Percentiles rank a stretch among this genome's conserved stretches.
These are phyloP conservation scores for Germaria angustata DNA, from an alignment of 2,888 invertebrate species.

Conservation along the genomic window DNA sequence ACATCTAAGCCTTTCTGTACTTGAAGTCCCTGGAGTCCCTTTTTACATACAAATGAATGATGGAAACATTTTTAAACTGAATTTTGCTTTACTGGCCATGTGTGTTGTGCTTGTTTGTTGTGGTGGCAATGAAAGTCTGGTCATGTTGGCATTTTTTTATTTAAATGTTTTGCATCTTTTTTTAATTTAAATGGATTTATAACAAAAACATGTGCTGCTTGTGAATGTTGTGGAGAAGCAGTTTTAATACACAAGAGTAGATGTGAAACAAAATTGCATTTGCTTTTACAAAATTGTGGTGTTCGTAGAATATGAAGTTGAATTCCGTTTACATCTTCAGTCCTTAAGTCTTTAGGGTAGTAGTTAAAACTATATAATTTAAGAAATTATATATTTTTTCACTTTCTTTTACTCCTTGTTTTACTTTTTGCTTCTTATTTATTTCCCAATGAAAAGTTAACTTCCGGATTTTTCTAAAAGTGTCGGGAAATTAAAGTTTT, in stretches of 20 bases:
- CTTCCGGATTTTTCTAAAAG: background rate
- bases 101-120: background rate
- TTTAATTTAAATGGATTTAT: slow-evolving; percentile 10
- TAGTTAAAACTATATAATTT: no score
- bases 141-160: slow-evolving; percentile 23
- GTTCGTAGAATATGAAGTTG: no score
- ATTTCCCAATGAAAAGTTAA: no score
- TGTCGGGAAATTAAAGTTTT: background rate
- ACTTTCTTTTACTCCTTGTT: no score
- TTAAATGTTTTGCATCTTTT: background rate
- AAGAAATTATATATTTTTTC: no score
- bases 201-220: slow-evolving; percentile 35
- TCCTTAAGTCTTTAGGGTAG: background rate
- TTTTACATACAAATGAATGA: slow-evolving; percentile 25
- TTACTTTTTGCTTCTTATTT: no score
- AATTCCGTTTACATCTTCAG: background rate
- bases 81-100: no score
- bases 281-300: background rate
- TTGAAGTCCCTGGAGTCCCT: slow-evolving; percentile 19
- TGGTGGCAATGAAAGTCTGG: slow-evolving; percentile 8
- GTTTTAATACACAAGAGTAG: background rate
- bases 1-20: background rate
- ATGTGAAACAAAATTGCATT: background rate
- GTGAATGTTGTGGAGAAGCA: background rate
- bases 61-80: no score